Evolutionary conservation across 1,140 invertebrate genomes (phyloP), one percentile per base, ranked within the genome.

Genomic region (Eulimnadia texana): DNA sequence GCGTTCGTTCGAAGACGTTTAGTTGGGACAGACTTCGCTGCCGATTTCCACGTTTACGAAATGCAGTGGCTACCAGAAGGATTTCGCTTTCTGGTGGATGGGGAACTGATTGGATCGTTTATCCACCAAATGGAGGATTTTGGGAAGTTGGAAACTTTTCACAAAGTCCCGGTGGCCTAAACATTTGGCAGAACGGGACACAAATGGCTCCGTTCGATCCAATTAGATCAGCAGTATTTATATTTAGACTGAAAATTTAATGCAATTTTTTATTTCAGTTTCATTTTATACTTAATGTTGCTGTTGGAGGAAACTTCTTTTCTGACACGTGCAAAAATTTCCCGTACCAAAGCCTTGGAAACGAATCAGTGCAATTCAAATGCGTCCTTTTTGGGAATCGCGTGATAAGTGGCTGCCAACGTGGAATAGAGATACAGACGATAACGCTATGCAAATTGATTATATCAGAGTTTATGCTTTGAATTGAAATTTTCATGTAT

Each of bases 121-220:
- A 29, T 42, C 11, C 64, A 50, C 68, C 67, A 22, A 50, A 29
- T 16, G 66, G 64, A 19, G 69, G 72, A 2, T 72, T 73, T 61
- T 73, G 71, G 71, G 64, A 72, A 60, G 47, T 70, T 9, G 71
- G 72, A 27, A 50, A 65, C 19, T 71, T 73, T 64, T 56, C 65
- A 33, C 6, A 42, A 42, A 42, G 24, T 50, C 33, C 33, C 33
- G 33, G 33, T 42, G 55, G 55, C 0, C 23, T 60, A 23, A 60
- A 63, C 10, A 57, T 64, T 24, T 79, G 77, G 78, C 58, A 64
- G 24, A 56, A 63, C n/a, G 70, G 69, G 3, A 63, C 63, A 0
- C 71, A 70, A 61, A 75, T 77, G 70, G 77, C 79, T 25, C 79
- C 79, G 3, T 81, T 81, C 64, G 78, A 80, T 68, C 71, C 76